Base-by-base conservation (phyloP, 2,888 invertebrate genomes). In the Synergus umbraculus region DNA sequence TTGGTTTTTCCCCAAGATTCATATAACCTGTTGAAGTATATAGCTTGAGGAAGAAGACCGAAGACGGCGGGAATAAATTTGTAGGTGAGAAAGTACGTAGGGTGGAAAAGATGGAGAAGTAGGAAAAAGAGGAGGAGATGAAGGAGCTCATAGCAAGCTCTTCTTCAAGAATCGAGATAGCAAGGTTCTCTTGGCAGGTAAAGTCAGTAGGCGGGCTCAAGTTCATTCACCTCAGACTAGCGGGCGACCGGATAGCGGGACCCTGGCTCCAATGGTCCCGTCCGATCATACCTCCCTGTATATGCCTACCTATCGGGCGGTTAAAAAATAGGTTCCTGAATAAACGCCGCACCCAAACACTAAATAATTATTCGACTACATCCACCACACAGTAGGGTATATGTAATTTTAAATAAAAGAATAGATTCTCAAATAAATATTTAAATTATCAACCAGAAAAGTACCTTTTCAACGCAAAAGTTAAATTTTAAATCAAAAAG, bases 231-330 rank as follows among this genome's bases (percentile, higher is more conserved):
- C 91, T 89, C 90, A 88, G 88, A 88, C 90, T 92, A 92, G 92
- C 92, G 91, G 91, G 89, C 91, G 89, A 90, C 90, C 91, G 91
- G 89, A 92, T 92, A 92, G 92, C 92, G 92, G 92, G 91, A 92
- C 90, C 90, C 89, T 90, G 90, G 89, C 90, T 91, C 90, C 88
- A 89, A 89, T 89, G 90, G 89, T 88, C 90, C 88, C 88, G 87
- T 87, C 88, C 88, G 83, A 86, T 86, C 87, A 83, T 84, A 83
- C 85, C 84, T 83, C 83, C 83, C 86, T 81, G 83, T 86, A 84
- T 83, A 80, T 81, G 79, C 79, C 76, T 82, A 83, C 73, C 37
- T 73, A 73, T 73, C 73, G 73, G 73, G 73, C 54, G 73, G 41
- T 69, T 63, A 67, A 76, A 76, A 76, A 76, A 76, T 73, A 73